These are phyloP conservation scores for Cephus cinctus DNA, from an alignment of 1,140 invertebrate genomes.

Conservation along the genomic window DNA sequence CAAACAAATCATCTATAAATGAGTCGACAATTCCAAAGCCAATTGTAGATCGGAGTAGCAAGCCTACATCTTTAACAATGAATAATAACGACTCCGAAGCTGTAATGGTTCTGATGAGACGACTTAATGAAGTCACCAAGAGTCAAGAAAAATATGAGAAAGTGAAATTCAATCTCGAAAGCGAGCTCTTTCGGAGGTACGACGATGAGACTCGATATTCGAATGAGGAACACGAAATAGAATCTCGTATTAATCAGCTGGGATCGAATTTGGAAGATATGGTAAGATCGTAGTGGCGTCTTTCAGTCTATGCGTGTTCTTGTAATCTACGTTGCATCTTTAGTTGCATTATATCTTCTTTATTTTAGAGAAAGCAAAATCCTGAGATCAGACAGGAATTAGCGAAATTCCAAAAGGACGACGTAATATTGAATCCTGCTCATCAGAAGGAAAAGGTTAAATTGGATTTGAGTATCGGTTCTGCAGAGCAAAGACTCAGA, in stretches of 20 bases:
- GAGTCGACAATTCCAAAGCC: constrained; percentile 19
- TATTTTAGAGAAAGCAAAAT: constrained; percentile 3
- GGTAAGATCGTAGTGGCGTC: constrained; percentile 9
- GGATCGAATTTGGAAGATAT: constrained; percentile 3
- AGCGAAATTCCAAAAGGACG: constrained; percentile 9
- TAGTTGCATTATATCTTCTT: background rate
- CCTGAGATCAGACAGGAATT: constrained; percentile 15
- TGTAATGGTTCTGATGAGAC: constrained; percentile 20
- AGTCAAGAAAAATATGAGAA: constrained; percentile 24
- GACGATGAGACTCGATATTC: constrained; percentile 11
- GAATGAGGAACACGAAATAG: constrained; percentile 16
- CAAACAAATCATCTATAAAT: background rate
- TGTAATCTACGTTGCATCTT: background rate
- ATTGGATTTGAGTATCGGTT: constrained; percentile 16
- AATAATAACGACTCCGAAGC: constrained; percentile 11
- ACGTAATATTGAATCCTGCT: constrained; percentile 13
- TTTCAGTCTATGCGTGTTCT: background rate
- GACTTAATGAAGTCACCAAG: constrained; percentile 23
- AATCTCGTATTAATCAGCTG: constrained; percentile 11
- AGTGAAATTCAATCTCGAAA: constrained; percentile 28
- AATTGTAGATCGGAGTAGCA: constrained; percentile 36
- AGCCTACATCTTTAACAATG: constrained; percentile 22
- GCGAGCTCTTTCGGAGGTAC: constrained; percentile 8
- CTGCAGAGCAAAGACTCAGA: constrained; percentile 15
- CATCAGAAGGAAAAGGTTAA: constrained; percentile 19